Evolutionary conservation across 1,140 invertebrate species (phyloP), one percentile per base, ranked within the genome.

Genomic region (Tetragnatha versicolor): DNA sequence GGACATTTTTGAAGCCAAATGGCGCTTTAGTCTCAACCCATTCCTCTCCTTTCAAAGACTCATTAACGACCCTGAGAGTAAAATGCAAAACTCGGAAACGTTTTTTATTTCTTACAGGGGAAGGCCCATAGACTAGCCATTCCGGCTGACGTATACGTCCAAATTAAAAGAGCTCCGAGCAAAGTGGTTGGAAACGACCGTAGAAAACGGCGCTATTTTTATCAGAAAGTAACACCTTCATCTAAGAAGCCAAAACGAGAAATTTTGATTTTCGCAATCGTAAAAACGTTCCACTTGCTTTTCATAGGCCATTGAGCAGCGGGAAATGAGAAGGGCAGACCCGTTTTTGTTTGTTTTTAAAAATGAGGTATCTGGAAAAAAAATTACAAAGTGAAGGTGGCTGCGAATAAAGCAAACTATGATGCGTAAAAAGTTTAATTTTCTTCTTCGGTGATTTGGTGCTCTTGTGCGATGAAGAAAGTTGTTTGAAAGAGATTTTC

Each of bases 261-360:
- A 73, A 73, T 60, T 73, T 73, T 73, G 37, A 73, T 60, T 73
- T 73, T n/a, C n/a, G 20, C 37, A 60, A 47, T 33, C 69, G 37
- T 73, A 60, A 73, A 60, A 73, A 47, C 31, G 22, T 12, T 49
- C 39, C 35, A 58, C 51, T 60, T 73, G 58, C 45, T 37, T 73
- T 73, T 60, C 69, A 73, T 73, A 73, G 25, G 29, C 69, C 53
- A 73, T 60, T 73, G 69, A 31, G 10, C 51, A 14, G 29, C n/a
- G n/a, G n/a, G n/a, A n/a, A n/a, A n/a, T n/a, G n/a, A n/a, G n/a
- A n/a, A n/a, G n/a, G n/a, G n/a, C n/a, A n/a, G 10, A 12, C 29
- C 35, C 31, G 25, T 7, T 58, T 58, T 35, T 58, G 29, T 58
- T 58, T 58, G 55, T 58, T 58, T 58, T 31, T 7, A 17, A 17